Conservation (phyloP, 2,113 vertebrate genomes). For the Ranitomeya imitator region DNA sequence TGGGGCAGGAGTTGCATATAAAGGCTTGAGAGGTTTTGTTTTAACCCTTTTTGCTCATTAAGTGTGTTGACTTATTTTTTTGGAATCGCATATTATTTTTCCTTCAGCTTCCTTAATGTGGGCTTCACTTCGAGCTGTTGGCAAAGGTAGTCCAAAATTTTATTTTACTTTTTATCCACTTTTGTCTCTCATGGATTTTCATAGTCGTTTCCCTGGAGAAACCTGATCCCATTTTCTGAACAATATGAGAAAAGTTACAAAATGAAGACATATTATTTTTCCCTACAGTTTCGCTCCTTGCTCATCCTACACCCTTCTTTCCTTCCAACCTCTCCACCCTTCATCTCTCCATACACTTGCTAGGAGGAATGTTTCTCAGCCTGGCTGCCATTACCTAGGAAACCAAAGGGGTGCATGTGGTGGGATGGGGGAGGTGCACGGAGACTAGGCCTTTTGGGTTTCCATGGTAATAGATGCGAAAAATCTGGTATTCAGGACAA, state of each 20-base stretch:
- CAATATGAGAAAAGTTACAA: conserved; percentile 58
- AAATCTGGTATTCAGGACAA: conserved; percentile 71
- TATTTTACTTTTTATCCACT: background rate
- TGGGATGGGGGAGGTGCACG: background rate
- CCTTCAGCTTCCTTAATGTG: too few species aligned
- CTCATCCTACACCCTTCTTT: conserved; percentile 46
- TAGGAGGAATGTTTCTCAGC: conserved; percentile 63
- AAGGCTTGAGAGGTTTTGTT: too few species aligned
- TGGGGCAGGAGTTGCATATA: too few species aligned
- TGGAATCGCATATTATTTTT: too few species aligned
- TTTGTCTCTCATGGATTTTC: background rate
- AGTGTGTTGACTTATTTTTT: too few species aligned
- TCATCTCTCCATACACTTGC: conserved; percentile 64
- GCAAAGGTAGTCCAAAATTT: too few species aligned
- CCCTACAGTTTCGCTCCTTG: conserved; percentile 14
- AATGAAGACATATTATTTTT: background rate
- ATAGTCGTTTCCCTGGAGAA: conserved; percentile 67
- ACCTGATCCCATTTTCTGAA: conserved; percentile 63
- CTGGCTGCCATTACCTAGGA: conserved; percentile 70
- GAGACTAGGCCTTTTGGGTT: conserved; percentile 65
- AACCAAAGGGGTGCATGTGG: conserved; percentile 57
- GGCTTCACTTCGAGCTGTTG: too few species aligned
- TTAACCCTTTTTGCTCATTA: too few species aligned
- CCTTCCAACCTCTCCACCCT: conserved; percentile 49
- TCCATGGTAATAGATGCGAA: conserved; percentile 68